Conservation (phyloP, 2,113 vertebrate genomes). For the Pholis gunnellus region DNA sequence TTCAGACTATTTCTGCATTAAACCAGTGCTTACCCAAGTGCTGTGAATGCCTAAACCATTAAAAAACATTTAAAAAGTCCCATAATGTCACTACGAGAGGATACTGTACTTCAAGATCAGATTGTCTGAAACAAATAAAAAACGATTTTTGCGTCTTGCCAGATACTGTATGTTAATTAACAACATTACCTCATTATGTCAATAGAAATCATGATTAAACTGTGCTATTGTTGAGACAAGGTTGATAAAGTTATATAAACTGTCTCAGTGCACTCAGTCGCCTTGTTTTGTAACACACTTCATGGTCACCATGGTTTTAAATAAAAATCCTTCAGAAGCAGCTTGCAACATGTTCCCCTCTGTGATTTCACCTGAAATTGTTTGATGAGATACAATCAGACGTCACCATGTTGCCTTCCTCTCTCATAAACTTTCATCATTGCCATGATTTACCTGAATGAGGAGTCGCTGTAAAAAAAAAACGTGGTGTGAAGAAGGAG, state of each 20-base stretch:
- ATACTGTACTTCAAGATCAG: neutral
- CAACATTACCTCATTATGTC: neutral
- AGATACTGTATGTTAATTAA: neutral
- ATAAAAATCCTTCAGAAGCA: conserved; percentile 38
- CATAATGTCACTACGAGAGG: neutral
- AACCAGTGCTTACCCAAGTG: neutral
- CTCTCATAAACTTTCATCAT: conserved; percentile 54
- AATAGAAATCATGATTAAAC: neutral
- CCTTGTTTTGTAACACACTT: conserved; percentile 24
- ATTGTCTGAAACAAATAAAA: neutral
- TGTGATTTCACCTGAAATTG: conserved; percentile 47
- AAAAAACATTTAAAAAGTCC: neutral
- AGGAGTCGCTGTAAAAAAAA: conserved; percentile 21
- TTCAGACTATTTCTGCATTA: neutral
- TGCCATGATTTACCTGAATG: conserved; percentile 44
- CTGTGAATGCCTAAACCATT: neutral
- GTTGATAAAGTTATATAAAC: conserved; percentile 12
- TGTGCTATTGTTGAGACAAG: neutral
- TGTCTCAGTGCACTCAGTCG: conserved; percentile 16
- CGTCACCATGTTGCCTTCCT: conserved; percentile 28
- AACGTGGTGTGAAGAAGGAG: conserved; percentile 19
- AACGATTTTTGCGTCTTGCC: neutral
- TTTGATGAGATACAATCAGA: conserved; percentile 41
- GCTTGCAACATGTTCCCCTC: conserved; percentile 14
- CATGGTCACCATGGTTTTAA: conserved; percentile 32